A percentile compares a stretch with the other conserved stretches of the same genome.
Evolutionary conservation across 2,888 invertebrate genomes (phyloP).

Genomic region (Dicyrtoma fusca): DNA sequence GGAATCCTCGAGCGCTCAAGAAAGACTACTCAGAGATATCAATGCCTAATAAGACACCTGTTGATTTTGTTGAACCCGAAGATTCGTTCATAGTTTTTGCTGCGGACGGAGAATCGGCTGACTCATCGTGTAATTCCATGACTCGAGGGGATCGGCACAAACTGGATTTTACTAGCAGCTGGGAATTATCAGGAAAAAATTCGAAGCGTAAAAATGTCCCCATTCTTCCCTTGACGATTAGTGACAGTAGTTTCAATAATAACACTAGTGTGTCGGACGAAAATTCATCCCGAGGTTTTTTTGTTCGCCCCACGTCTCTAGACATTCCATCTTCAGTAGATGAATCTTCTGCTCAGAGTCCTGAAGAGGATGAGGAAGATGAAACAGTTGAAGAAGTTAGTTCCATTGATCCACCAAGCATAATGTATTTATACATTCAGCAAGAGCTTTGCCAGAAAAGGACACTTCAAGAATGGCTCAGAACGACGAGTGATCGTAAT

Average conservation of each 20-base stretch:
- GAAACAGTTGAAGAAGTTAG: constrained; percentile 43
- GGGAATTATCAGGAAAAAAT: neutral
- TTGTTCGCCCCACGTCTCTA: constrained; percentile 48
- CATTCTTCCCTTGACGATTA: neutral
- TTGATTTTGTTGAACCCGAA: constrained; percentile 53
- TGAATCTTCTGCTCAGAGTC: constrained; percentile 45
- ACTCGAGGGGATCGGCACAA: neutral
- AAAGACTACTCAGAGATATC: constrained; percentile 51
- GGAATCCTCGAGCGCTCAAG: constrained; percentile 26
- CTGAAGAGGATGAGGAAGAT: constrained; percentile 58
- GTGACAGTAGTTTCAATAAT: neutral
- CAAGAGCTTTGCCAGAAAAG: constrained; percentile 93
- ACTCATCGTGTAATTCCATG: neutral
- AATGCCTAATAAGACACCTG: constrained; percentile 47
- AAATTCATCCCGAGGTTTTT: constrained; percentile 40
- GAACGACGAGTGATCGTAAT: constrained; percentile 62
- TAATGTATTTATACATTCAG: constrained; percentile 81
- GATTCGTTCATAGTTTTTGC: constrained; percentile 65
- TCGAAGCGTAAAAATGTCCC: neutral
- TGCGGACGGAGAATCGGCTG: constrained; percentile 40
- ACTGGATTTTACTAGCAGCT: neutral
- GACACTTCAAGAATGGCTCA: constrained; percentile 89
- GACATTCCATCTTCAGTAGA: constrained; percentile 43
- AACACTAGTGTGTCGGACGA: no score
- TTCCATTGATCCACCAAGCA: constrained; percentile 29